Evolutionary conservation across 1,140 invertebrate genomes (phyloP), one percentile per base, ranked within the genome.

Genomic region (Drosophila sechellia): DNA sequence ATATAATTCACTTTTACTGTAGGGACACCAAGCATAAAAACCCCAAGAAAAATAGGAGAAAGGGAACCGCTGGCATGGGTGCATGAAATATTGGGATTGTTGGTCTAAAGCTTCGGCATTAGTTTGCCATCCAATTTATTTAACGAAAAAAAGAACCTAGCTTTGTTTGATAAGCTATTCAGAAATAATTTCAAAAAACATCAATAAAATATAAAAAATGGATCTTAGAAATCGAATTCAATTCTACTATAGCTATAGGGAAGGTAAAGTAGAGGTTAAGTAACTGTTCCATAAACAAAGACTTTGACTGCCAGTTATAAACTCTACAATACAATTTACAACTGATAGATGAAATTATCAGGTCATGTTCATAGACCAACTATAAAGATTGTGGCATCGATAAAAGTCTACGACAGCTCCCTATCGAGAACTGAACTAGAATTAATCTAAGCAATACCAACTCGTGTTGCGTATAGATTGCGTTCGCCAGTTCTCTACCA

Each of bases 1-100:
- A 79, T 64, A 84, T 63, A 84, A 83, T 84, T 69, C 46, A 68
- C 39, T 65, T 76, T 72, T 57, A 68, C 55, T 64, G 52, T 50
- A 31, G 58, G 58, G 25, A 58, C 25, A 45, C 64, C 53, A 17
- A n/a, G 50, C 42, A 58, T 53, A 79, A 74, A 79, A 42, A 70
- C 31, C 49, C 45, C 49, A 56, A 53, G 76, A 59, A 69, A 54
- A 49, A 39, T 71, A 58, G 57, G 22, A 48, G 34, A 12, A 40
- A 61, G 54, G 35, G n/a, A 48, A 42, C 35, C 63, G 27, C 40
- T 43, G 66, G 66, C 34, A 46, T 54, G 17, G 31, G 49, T 54
- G 49, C 48, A 68, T 55, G 27, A 68, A 68, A 65, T 43, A 52
- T 68, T 52, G 27, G 8, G 12, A 49, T 42, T 49, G 58, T 66